phyloP scores from a whole-genome alignment of 2,797 vertebrate genomes.

The Aeoliscus strigatus region DNA sequence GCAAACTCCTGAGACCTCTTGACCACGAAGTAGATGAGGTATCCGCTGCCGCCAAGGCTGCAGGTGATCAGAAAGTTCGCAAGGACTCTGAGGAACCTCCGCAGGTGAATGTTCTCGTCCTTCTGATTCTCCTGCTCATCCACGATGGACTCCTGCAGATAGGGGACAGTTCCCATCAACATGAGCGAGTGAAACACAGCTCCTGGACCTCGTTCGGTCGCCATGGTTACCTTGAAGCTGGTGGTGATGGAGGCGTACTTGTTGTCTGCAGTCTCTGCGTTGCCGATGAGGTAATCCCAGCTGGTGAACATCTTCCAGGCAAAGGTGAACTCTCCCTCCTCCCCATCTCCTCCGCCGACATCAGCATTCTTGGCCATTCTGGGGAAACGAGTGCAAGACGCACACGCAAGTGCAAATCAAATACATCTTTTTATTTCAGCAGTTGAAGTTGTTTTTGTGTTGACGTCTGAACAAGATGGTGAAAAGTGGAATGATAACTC shows the following conservation, averaged over 20 bases:
- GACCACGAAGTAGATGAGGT: slow-evolving; percentile 95
- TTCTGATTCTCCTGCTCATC: slow-evolving; percentile 96
- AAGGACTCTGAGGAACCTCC: slow-evolving; percentile 86
- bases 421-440: no score
- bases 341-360: slow-evolving; percentile 81
- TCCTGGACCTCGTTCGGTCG: slow-evolving; percentile 72
- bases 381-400: slow-evolving; percentile 8
- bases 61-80: slow-evolving; percentile 89
- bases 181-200: background rate
- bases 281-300: slow-evolving; percentile 97
- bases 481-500: no score
- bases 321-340: slow-evolving; percentile 86
- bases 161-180: no score
- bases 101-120: slow-evolving; percentile 91
- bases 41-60: slow-evolving; percentile 90
- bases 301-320: slow-evolving; percentile 98
- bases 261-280: slow-evolving; percentile 94
- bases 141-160: slow-evolving; percentile 93
- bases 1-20: slow-evolving; percentile 92
- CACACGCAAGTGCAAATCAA: background rate
- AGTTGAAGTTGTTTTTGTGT: no score
- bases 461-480: no score
- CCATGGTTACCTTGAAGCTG: slow-evolving; percentile 96
- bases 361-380: slow-evolving; percentile 94
- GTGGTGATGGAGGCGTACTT: slow-evolving; percentile 96